Base-by-base conservation (phyloP, 2,797 vertebrate species). In the Chromobotia macracanthus region DNA sequence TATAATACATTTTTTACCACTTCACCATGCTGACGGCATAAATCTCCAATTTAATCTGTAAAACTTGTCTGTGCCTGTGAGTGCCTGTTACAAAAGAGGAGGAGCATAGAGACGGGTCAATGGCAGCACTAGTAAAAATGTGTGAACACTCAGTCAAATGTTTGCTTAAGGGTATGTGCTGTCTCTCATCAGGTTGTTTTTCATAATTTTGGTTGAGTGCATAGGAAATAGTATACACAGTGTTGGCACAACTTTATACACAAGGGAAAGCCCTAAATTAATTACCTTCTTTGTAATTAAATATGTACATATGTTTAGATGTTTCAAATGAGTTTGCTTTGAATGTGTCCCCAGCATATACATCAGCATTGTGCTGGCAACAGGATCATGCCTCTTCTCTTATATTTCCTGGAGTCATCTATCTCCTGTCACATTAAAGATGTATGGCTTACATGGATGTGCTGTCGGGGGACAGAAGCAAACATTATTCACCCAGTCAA, bases 371-470 rank as follows among this genome's bases (percentile, higher is more conserved):
- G 38, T 3, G 18, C 60, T 44, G 72, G 51, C 74, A 68, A 67
- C 61, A 55, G 77, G 74, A 82, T 80, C 78, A 82, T 67, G 44
- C 19, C 23, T 77, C 51, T 79, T 46, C 44, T 76, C 67, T 76
- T 75, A 79, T 76, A 66, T 79, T 85, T 73, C 48, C 82, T 80
- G 70, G 64, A 76, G 66, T 81, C 79, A 75, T 81, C 77, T 72
- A 64, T 85, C 71, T 82, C 82, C 67, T 72, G 80, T 60, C 63
- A 58, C 73, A 83, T 83, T 77, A 83, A 83, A 85, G 84, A 85
- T 85, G 75, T 85, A 85, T 83, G 76, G 72, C 81, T 76, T 77
- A 85, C 84, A 83, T 72, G 79, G 68, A 66, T 70, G 56, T 79
- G 23, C 68, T 69, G 68, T 80, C 64, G 28, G 76, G 78, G 75